phyloP scores from a whole-genome alignment of 2,797 vertebrate genomes.

The Lates japonicus region DNA sequence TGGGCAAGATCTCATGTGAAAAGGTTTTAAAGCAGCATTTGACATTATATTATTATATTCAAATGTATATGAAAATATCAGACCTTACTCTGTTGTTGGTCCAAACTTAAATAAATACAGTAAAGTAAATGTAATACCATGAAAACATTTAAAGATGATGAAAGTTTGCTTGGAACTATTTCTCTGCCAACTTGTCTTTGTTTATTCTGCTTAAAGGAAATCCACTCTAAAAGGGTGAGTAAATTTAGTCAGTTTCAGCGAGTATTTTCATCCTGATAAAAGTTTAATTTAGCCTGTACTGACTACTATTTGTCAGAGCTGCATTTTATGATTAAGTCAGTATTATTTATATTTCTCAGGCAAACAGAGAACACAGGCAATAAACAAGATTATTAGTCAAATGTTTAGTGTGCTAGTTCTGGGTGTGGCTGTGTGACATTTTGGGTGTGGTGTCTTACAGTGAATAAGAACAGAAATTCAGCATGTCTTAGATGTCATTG shows the following conservation, averaged over 20 bases:
- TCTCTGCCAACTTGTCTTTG: not conserved
- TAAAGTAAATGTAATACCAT: not conserved
- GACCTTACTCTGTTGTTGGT: slow-evolving; percentile 71
- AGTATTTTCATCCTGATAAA: not conserved
- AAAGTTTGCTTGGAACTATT: slow-evolving; percentile 39
- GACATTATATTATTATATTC: not conserved
- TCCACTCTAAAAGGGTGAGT: slow-evolving; percentile 14
- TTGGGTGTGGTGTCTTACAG: not conserved
- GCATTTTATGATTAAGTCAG: not conserved
- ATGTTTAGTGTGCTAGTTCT: not conserved
- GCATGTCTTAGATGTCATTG: not conserved
- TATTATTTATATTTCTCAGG: not conserved
- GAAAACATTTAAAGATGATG: not conserved
- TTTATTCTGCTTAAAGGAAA: slow-evolving; percentile 26
- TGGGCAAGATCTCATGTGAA: not conserved
- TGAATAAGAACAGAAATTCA: not conserved
- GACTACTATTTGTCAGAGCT: not conserved
- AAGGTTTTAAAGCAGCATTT: slow-evolving; percentile 2
- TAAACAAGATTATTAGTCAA: no score
- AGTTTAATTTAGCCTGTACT: not conserved
- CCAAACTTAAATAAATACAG: slow-evolving; percentile 34
- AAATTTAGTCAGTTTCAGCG: not conserved
- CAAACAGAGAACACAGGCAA: not conserved
- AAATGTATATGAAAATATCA: not conserved
- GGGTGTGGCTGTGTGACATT: not conserved